Evolutionary conservation across 2,888 invertebrate species (phyloP), one percentile per base, ranked within the genome.

Genomic region (Cosmia pyralina): DNA sequence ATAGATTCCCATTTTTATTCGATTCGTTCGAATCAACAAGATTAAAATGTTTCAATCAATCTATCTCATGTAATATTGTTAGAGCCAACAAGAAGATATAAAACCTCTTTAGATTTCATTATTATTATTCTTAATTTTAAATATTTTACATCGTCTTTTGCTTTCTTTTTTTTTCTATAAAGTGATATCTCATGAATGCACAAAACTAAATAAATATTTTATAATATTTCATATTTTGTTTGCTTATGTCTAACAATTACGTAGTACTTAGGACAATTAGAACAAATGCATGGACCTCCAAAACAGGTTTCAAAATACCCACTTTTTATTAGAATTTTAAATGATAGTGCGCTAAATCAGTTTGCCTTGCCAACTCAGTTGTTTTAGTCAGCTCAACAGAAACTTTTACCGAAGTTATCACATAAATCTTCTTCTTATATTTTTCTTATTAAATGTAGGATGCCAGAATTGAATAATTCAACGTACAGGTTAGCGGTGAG

Each of bases 351-450:
- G n/a, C n/a, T n/a, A n/a, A n/a, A n/a, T n/a, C n/a, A n/a, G n/a
- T n/a, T n/a, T 38, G 17, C 28, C 34, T 59, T 55, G 79, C 58
- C 73, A 78, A 60, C 46, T 57, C 64, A 79, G 68, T 68, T 64
- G 68, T 79, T 79, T 78, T 68, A 60, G 59, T 58, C 50, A 57
- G 13, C 19, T 68, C 55, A 64, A 64, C 68, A 79, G n/a, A n/a
- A 79, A 78, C n/a, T 74, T 68, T 68, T n/a, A 11, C 19, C 13
- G 7, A 79, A 79, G 48, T 79, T 79, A 67, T 53, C 38, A 58
- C 58, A 59, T 77, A 77, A 77, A 79, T 79, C 58, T 64, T 72
- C 19, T 71, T 59, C 69, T 58, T 58, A 19, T 41, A 58, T 72
- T 67, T 67, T 73, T 78, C n/a, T 58, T 60, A 72, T 28, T 53